Evolutionary conservation across 2,888 invertebrate genomes (phyloP).

Genomic region (Oscheius sp.): DNA sequence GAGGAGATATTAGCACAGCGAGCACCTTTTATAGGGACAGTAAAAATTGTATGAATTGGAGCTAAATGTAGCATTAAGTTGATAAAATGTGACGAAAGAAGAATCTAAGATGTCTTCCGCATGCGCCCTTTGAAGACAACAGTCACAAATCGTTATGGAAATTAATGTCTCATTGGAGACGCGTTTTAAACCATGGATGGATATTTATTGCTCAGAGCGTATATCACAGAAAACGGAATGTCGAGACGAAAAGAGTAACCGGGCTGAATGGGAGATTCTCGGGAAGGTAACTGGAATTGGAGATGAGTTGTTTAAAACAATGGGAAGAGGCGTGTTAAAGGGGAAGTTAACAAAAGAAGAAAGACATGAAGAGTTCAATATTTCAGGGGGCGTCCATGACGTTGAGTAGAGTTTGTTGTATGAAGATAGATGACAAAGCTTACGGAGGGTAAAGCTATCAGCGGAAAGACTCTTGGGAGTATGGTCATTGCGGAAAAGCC

Average conservation of each 20-base stretch:
- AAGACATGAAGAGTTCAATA: constrained; percentile 21
- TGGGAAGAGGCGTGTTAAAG: constrained; percentile 14
- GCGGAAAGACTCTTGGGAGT: constrained; percentile 30
- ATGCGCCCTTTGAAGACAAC: too few species aligned
- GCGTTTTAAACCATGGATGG: not conserved
- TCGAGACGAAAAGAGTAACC: constrained; percentile 1
- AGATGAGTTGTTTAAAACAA: constrained; percentile 23
- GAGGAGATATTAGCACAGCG: too few species aligned
- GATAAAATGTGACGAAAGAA: too few species aligned
- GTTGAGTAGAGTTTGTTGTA: constrained; percentile 26
- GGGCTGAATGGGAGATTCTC: constrained; percentile 11
- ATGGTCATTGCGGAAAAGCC: constrained; percentile 20
- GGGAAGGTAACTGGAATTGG: not conserved
- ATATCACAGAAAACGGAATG: constrained; percentile 26
- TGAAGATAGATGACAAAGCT: constrained; percentile 27
- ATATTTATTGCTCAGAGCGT: constrained; percentile 21
- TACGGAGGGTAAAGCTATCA: constrained; percentile 33
- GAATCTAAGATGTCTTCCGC: too few species aligned
- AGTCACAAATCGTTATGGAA: too few species aligned
- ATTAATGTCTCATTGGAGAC: too few species aligned
- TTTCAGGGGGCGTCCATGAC: constrained; percentile 32
- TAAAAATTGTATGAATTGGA: too few species aligned
- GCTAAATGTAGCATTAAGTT: too few species aligned
- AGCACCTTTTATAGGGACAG: too few species aligned
- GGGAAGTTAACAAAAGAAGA: constrained; percentile 10